These are phyloP conservation scores for Cistogaster globosa DNA, from an alignment of 2,888 invertebrate species.

Conservation along the genomic window DNA sequence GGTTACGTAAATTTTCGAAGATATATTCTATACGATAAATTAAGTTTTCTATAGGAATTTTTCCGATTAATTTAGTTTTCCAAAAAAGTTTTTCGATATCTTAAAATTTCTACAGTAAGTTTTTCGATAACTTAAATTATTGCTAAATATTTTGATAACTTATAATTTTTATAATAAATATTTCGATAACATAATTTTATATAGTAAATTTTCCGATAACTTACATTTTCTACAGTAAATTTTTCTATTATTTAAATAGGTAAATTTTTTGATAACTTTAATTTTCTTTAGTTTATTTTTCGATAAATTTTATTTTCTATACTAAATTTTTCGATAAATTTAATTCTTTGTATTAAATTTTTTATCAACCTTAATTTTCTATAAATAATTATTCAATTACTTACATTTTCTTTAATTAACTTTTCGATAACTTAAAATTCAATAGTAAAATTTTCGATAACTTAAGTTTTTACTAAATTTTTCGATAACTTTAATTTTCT, in stretches of 20 bases:
- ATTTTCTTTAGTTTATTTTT: no score
- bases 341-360: no score
- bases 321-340: no score
- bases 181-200: neutral
- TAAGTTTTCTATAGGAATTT: neutral
- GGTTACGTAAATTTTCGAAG: no score
- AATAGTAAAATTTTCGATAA: neutral
- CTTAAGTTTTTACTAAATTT: neutral
- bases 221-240: neutral
- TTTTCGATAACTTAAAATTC: neutral
- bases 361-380: no score
- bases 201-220: neutral
- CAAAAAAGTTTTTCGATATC: neutral
- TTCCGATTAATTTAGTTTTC: neutral
- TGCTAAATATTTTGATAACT: no score
- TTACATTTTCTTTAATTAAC: neutral
- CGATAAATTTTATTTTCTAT: no score
- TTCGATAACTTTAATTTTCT: no score
- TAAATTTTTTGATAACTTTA: no score
- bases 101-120: neutral
- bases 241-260: neutral
- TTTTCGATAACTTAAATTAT: neutral
- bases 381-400: no score
- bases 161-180: neutral
- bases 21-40: neutral